Evolutionary conservation across 2,797 vertebrate species (phyloP).

Genomic region (Philypnodon macrostomus): DNA sequence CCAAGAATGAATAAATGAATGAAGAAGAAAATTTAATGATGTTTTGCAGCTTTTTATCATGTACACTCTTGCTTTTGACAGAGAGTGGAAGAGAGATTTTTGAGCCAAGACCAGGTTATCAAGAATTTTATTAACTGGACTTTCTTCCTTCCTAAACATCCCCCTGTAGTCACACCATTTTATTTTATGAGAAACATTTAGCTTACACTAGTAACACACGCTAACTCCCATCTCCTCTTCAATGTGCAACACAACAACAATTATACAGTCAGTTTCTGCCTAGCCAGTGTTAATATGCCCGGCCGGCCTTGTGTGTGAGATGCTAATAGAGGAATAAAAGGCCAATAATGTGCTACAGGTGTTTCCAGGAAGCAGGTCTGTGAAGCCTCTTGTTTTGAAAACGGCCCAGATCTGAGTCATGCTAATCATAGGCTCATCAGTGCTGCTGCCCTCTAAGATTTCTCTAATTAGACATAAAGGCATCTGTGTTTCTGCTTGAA

Average conservation of each 20-base stretch:
- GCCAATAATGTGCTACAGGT: conserved; percentile 32
- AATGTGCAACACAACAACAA: conserved; percentile 39
- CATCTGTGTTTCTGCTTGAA: conserved; percentile 5
- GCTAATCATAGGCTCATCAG: conserved; percentile 46
- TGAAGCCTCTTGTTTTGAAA: conserved; percentile 29
- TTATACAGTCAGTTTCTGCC: conserved; percentile 37
- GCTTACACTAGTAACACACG: conserved; percentile 13
- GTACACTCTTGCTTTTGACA: too few relatives aligned
- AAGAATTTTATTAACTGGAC: too few relatives aligned
- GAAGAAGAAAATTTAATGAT: too few relatives aligned
- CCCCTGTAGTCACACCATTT: too few relatives aligned
- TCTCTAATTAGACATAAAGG: conserved; percentile 36
- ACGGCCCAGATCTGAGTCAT: conserved; percentile 23
- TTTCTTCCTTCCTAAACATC: too few relatives aligned
- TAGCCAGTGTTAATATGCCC: conserved; percentile 36
- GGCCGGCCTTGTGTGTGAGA: conserved; percentile 4
- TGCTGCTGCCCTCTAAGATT: conserved; percentile 17
- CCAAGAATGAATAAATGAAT: too few relatives aligned
- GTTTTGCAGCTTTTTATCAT: too few relatives aligned
- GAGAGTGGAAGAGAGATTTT: too few relatives aligned
- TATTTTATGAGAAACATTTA: too few relatives aligned
- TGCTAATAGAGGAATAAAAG: conserved; percentile 39
- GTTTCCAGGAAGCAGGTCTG: too few relatives aligned
- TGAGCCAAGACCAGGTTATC: too few relatives aligned
- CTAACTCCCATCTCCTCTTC: conserved; percentile 16